Percentiles rank a stretch among this genome's conserved stretches.
Conservation (phyloP, 2,113 vertebrate species). For the Onychorhynchus coronatus region DNA sequence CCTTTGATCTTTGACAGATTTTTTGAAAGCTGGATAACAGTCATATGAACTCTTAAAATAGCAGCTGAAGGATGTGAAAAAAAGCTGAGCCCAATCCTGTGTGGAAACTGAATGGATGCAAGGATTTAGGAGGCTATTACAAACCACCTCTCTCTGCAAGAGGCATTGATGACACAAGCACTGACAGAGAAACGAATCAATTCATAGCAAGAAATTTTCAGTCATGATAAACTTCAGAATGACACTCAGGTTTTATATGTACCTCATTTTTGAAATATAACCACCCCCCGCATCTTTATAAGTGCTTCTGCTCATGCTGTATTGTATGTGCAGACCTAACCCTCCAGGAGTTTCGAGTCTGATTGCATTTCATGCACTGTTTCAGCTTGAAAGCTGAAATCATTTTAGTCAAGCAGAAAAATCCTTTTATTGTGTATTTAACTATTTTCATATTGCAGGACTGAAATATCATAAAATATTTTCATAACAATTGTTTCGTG, state of each 20-base stretch:
- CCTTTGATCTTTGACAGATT: constrained; percentile 6
- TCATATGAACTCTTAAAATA: constrained; percentile 46
- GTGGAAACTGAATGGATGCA: constrained; percentile 14
- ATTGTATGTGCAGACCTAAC: background rate
- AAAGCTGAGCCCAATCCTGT: background rate
- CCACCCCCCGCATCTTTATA: background rate
- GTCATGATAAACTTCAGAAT: background rate
- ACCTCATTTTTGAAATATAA: background rate
- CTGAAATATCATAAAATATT: background rate
- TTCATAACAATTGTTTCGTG: background rate
- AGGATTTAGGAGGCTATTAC: background rate
- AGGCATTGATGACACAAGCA: background rate
- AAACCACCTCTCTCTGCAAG: background rate
- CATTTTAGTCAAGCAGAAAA: background rate
- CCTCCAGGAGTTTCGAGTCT: constrained; percentile 11
- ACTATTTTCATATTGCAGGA: background rate
- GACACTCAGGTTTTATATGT: background rate
- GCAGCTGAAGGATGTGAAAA: background rate
- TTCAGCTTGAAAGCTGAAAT: constrained; percentile 14
- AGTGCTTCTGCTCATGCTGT: background rate
- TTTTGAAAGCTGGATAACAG: constrained; percentile 12
- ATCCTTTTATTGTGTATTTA: background rate
- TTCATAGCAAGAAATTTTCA: background rate
- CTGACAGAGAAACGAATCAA: background rate
- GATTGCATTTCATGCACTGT: constrained; percentile 4